Conservation (phyloP, 2,113 vertebrate genomes). For the Xyliphius kryptos region DNA sequence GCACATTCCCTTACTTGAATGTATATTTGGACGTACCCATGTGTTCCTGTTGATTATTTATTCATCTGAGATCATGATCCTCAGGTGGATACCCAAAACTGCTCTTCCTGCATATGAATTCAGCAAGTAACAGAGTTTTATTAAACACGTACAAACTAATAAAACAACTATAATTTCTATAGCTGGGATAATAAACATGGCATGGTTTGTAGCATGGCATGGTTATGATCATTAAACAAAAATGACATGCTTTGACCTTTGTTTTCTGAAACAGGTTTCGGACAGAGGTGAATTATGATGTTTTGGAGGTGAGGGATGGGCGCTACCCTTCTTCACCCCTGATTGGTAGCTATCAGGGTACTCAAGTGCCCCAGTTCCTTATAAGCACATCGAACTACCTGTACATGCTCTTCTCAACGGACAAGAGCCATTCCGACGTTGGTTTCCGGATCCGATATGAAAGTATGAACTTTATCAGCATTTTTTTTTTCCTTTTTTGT, state of each 20-base stretch:
- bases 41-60: conserved; percentile 21
- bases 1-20: background rate
- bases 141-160: background rate
- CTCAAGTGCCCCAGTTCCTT: conserved; percentile 97
- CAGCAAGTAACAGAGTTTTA: conserved; percentile 17
- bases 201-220: too few species aligned
- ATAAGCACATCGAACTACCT: conserved; percentile 97
- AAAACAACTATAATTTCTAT: too few species aligned
- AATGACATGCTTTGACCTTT: background rate
- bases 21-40: background rate
- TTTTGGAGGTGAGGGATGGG: conserved; percentile 89
- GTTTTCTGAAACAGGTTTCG: conserved; percentile 73
- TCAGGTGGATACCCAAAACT: background rate
- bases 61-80: conserved; percentile 17
- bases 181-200: too few species aligned
- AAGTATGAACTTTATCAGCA: conserved; percentile 69
- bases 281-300: conserved; percentile 94
- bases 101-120: conserved; percentile 5
- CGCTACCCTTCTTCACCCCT: conserved; percentile 83
- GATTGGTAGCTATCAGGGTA: conserved; percentile 93
- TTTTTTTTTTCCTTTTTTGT: too few species aligned
- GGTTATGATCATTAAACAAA: too few species aligned
- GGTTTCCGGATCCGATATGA: conserved; percentile 97
- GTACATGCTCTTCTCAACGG: conserved; percentile 90
- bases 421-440: conserved; percentile 95